Evolutionary conservation across 2,797 vertebrate species (phyloP), one percentile per base, ranked within the genome.

Genomic region (Betta splendens): DNA sequence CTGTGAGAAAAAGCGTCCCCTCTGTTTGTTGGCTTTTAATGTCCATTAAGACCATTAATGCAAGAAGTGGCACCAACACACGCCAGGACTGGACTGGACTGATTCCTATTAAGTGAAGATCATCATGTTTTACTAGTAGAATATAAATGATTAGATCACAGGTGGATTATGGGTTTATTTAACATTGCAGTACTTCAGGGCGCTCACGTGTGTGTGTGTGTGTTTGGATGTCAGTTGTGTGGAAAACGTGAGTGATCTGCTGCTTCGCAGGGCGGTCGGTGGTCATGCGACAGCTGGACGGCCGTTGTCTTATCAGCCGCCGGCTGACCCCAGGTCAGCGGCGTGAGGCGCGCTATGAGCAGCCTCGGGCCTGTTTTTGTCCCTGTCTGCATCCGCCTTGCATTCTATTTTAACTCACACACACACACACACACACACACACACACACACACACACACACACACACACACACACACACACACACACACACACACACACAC

Each of bases 361-460:
- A 70, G 70, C 78, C 76, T 45, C 65, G 0, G 58, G 74, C 61
- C 83, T 85, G 75, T 83, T 82, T 81, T 78, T 80, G 73, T 68
- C 53, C 49, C 51, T 4, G 68, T 69, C 79, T 79, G 53, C 66
- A 77, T 86, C 80, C 72, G 66, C 61, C 78, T 38, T 53, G 77
- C 71, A 29, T 60, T 64, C 57, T 47, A 36, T 56, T 60, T 65
- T 55, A 69, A 53, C 63, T 49, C 42, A n/a, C 20, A 37, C 3
- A 29, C 5, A 51, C n/a, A 5, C 32, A 17, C 26, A 38, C 38
- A 39, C 1, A 28, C 47, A 21, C 16, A 36, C 17, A 36, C 29
- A 59, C 31, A 13, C n/a, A 37, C 52, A 47, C 57, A 42, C 31
- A 35, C 33, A 38, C 1, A 26, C 50, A 20, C 32, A 12, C 15